Base-by-base conservation (phyloP, 2,888 invertebrate species). In the Prenolepis imparis region DNA sequence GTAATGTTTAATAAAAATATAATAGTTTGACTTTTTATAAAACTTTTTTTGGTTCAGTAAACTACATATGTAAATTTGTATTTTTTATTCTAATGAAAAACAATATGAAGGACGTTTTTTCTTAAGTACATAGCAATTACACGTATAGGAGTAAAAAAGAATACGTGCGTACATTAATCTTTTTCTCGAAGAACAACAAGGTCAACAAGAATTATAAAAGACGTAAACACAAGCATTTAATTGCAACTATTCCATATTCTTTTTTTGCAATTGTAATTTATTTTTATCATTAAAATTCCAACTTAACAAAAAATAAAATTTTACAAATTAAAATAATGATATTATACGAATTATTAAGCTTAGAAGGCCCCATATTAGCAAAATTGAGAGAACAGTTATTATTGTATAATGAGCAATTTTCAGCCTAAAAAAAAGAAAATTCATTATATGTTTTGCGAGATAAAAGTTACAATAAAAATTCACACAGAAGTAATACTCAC, bases 381-480 rank as follows among this genome's bases (percentile, higher is more conserved):
- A 84, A 48, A 90, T 9, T 0, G 0, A 68, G 1, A 61, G 0
- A 9, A 87, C 1, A 1, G 89, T 90, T 6, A 89, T 0, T 8
- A 93, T 0, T 0, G 88, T 86, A 68, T 94, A 93, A 87, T 95
- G 95, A 24, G 89, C 90, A 1, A 91, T 57, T 61, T 86, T 87
- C n/a, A 95, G 84, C 52, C 93, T 93, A 48, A 73, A 83, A 87
- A 85, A 59, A 55, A 73, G 57, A 21, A 5, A 18, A n/a, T 0
- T 67, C 5, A 44, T 82, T n/a, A 5, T 36, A 41, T 3, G 0
- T 28, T 39, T 21, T 1, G 1, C 3, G 5, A 41, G 9, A 24
- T 15, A 8, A 28, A 55, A 32, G 3, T 1, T 21, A 1, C 0
- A 64, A 73, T 61, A 63, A 6, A 18, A 24, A 32, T 39, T 32